Evolutionary conservation across 1,140 invertebrate species (phyloP).

Genomic region (Mya arenaria): DNA sequence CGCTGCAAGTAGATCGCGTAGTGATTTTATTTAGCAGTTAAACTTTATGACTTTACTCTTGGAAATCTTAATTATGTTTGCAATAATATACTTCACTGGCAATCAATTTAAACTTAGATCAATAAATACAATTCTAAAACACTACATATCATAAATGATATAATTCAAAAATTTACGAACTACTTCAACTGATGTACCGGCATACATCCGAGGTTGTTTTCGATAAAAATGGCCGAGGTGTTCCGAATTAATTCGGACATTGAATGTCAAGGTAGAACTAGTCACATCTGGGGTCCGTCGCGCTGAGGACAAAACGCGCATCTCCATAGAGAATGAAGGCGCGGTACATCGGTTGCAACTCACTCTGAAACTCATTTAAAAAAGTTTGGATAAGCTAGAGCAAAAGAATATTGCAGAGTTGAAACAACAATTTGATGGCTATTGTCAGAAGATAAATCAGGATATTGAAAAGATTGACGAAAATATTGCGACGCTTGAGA

Average conservation of each 20-base stretch:
- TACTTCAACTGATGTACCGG: no score
- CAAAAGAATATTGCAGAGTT: neutral
- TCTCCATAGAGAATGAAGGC: constrained; percentile 14
- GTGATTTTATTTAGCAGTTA: neutral
- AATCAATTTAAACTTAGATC: no score
- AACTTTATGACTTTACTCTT: no score
- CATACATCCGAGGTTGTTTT: no score
- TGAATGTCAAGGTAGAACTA: neutral
- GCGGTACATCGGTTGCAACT: neutral
- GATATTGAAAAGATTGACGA: constrained; percentile 11
- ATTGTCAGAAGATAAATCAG: neutral
- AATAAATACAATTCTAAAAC: no score
- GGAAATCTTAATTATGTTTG: no score
- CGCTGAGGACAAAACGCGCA: constrained; percentile 17
- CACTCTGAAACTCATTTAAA: neutral
- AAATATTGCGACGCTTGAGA: constrained; percentile 5
- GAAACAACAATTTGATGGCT: neutral
- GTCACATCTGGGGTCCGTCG: neutral
- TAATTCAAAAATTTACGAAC: no score
- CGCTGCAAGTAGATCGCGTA: no score
- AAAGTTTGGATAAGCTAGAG: constrained; percentile 5
- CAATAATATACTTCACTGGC: no score
- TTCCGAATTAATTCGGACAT: no score
- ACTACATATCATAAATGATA: no score
- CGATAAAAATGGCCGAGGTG: no score